A percentile compares a stretch with the other conserved stretches of the same genome.
These are phyloP conservation scores for Hemichromis elongatus DNA, from an alignment of 2,113 vertebrate genomes.

Conservation along the genomic window DNA sequence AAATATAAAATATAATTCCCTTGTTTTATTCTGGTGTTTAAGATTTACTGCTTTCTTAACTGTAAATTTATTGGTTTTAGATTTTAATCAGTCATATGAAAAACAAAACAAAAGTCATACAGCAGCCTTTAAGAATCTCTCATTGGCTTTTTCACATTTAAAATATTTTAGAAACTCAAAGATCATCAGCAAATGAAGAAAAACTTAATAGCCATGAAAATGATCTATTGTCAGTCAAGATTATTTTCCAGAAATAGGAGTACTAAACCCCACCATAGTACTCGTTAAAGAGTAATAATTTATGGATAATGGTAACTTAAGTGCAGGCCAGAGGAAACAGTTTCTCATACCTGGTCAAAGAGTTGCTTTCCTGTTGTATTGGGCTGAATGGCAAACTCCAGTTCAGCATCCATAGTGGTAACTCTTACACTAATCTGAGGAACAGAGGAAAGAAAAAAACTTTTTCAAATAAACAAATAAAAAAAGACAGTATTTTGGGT, in stretches of 20 bases:
- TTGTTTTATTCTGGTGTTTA: neutral
- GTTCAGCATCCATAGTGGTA: constrained; percentile 97
- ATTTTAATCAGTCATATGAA: neutral
- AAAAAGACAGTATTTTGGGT: neutral
- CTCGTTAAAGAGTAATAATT: neutral
- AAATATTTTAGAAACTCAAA: neutral
- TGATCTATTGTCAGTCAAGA: neutral
- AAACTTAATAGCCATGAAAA: neutral
- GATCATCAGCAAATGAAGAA: neutral
- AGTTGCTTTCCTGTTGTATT: constrained; percentile 97
- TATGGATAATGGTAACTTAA: neutral
- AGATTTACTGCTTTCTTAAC: neutral
- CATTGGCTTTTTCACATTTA: neutral
- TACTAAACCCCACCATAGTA: neutral
- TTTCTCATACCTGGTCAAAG: constrained; percentile 87
- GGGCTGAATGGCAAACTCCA: constrained; percentile 98
- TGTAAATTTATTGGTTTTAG: neutral
- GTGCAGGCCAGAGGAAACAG: neutral
- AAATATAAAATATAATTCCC: neutral
- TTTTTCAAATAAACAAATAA: neutral
- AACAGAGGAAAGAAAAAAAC: neutral
- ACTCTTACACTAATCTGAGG: constrained; percentile 93
- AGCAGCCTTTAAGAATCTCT: neutral
- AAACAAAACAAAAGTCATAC: neutral
- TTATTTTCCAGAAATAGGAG: neutral